A percentile compares a stretch with the other conserved stretches of the same genome.
Evolutionary conservation across 2,113 vertebrate genomes (phyloP).

Genomic region (Arvicanthis niloticus): DNA sequence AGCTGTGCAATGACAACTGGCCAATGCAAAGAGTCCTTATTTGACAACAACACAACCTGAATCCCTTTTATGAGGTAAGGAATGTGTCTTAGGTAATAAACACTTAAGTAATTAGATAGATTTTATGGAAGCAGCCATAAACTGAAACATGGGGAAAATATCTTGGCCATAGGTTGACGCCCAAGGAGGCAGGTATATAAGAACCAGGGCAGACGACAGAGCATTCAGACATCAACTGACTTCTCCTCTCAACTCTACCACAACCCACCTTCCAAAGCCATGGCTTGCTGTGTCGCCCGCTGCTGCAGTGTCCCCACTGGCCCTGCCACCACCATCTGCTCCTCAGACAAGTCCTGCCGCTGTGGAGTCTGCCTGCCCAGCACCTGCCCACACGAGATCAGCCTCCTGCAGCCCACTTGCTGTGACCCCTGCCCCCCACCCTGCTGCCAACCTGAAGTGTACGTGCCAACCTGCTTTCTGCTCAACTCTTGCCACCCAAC

Average conservation of each 20-base stretch:
- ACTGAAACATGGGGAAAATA: conserved; percentile 61
- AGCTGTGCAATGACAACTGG: conserved; percentile 37
- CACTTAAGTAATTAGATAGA: conserved; percentile 76
- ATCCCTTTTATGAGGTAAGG: conserved; percentile 73
- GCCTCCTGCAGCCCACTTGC: conserved; percentile 80
- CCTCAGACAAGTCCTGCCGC: conserved; percentile 76
- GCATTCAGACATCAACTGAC: conserved; percentile 60
- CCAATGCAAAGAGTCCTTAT: conserved; percentile 44
- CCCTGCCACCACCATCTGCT: conserved; percentile 82
- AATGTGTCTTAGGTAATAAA: conserved; percentile 72
- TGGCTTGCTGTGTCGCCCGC: conserved; percentile 67
- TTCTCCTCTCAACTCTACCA: conserved; percentile 58
- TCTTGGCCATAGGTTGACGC: conserved; percentile 65
- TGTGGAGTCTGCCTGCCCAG: conserved; percentile 83
- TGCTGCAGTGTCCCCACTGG: conserved; percentile 77
- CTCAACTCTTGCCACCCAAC: conserved; percentile 68
- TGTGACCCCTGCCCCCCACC: conserved; percentile 73
- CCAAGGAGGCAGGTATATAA: conserved; percentile 76
- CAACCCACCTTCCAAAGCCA: conserved; percentile 38
- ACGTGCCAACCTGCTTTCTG: conserved; percentile 77
- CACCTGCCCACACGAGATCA: conserved; percentile 82
- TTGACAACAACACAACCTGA: conserved; percentile 70
- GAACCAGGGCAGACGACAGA: conserved; percentile 23
- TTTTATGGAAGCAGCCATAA: conserved; percentile 78
- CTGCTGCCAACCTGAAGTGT: conserved; percentile 76